Percentiles rank a stretch among this genome's conserved stretches.
Conservation (phyloP, 1,140 invertebrate genomes). For the Leptinotarsa texana region DNA sequence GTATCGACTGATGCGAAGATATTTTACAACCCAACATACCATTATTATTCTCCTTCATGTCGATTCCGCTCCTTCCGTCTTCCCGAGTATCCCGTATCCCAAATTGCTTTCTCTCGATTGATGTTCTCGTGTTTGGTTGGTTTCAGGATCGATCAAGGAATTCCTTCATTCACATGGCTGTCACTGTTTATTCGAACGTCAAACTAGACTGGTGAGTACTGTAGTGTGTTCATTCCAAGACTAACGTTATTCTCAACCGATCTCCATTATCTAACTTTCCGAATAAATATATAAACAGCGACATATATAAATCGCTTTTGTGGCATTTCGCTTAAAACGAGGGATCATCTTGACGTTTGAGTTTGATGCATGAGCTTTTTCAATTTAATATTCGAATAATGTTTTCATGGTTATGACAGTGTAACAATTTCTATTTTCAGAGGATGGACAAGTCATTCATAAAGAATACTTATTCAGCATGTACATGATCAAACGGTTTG, state of each 20-base stretch:
- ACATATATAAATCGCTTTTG: not conserved
- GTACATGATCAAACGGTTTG: no score
- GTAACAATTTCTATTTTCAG: no score
- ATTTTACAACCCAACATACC: no score
- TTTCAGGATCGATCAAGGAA: slow-evolving; percentile 28
- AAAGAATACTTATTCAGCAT: no score
- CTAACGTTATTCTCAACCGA: not conserved
- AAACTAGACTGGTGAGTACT: slow-evolving; percentile 37
- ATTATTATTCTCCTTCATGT: no score
- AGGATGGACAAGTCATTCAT: no score
- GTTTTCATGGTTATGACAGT: no score
- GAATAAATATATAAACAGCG: not conserved
- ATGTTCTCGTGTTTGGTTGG: slow-evolving; percentile 7
- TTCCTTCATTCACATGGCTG: slow-evolving; percentile 34
- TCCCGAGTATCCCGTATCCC: no score
- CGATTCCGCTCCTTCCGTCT: no score
- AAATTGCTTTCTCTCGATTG: slow-evolving; percentile 3
- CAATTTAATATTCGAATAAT: no score
- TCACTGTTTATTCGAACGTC: slow-evolving; percentile 38
- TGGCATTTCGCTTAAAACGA: not conserved
- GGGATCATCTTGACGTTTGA: not conserved
- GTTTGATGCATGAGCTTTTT: not conserved
- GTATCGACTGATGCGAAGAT: no score
- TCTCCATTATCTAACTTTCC: not conserved
- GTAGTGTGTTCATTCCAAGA: not conserved